phyloP scores from a whole-genome alignment of 1,140 invertebrate species.

The Eumaeus atala region DNA sequence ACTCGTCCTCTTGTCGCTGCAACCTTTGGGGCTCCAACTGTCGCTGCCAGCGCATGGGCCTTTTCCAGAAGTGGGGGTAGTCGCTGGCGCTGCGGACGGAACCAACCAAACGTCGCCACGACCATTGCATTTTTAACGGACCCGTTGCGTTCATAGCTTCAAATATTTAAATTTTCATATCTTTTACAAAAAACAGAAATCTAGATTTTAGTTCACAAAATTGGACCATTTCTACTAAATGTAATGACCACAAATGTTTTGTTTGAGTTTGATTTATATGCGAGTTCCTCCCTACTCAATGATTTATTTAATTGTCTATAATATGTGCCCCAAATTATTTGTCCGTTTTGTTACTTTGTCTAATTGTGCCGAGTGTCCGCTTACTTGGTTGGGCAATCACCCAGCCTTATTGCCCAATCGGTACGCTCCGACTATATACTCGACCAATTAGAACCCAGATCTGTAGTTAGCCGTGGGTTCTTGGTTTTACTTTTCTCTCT shows the following conservation, averaged over 20 bases:
- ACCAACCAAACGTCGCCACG: slow-evolving; percentile 44
- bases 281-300: too few species aligned
- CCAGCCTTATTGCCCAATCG: slow-evolving; percentile 74
- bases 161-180: too few species aligned
- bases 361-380: slow-evolving; percentile 65
- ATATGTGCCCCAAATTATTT: too few species aligned
- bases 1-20: slow-evolving; percentile 89
- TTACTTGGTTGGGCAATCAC: slow-evolving; percentile 72
- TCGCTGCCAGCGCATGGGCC: slow-evolving; percentile 89
- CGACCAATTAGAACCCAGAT: slow-evolving; percentile 53
- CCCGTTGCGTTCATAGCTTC: slow-evolving; percentile 52
- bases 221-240: slow-evolving; percentile 63
- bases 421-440: slow-evolving; percentile 57
- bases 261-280: too few species aligned
- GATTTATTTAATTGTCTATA: too few species aligned
- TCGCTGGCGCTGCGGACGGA: slow-evolving; percentile 27
- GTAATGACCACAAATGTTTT: too few species aligned
- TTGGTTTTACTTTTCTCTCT: slow-evolving; percentile 38
- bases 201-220: slow-evolving; percentile 43
- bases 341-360: slow-evolving; percentile 33
- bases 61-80: slow-evolving; percentile 92
- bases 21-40: slow-evolving; percentile 94
- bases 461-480: slow-evolving; percentile 46
- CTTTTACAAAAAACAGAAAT: slow-evolving; percentile 59
- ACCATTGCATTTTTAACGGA: slow-evolving; percentile 52